phyloP scores from a whole-genome alignment of 2,797 vertebrate genomes.

The Pseudocheirus occidentalis region DNA sequence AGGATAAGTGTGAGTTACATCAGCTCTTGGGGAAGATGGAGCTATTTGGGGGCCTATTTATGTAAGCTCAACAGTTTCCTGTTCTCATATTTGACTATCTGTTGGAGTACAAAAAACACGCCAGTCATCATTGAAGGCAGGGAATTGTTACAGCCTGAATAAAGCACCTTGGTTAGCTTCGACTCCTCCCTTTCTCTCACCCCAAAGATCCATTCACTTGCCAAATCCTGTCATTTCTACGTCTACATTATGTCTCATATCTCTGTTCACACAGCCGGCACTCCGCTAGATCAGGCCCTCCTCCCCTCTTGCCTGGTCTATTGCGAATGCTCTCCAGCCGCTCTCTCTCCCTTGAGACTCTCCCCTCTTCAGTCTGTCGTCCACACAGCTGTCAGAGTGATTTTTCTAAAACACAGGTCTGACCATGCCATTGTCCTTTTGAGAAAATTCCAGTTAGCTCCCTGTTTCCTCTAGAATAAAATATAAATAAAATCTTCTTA shows the following conservation, averaged over 20 bases:
- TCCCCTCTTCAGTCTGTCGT: background rate
- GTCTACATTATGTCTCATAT: background rate
- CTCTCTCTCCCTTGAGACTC: background rate
- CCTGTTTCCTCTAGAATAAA: background rate
- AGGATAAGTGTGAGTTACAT: background rate
- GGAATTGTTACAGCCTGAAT: background rate
- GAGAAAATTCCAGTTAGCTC: background rate
- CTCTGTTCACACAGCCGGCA: background rate
- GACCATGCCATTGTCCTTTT: background rate
- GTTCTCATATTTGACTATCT: background rate
- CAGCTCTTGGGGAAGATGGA: background rate
- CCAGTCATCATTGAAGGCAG: slow-evolving; percentile 22
- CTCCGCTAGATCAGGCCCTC: background rate
- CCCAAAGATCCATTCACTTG: background rate
- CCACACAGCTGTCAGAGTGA: background rate
- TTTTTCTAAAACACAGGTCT: background rate
- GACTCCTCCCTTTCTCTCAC: background rate
- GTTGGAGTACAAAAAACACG: slow-evolving; percentile 2
- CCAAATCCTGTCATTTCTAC: background rate
- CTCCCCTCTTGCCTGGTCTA: background rate
- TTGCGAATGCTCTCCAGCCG: background rate
- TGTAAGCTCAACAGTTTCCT: background rate
- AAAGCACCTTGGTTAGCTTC: background rate
- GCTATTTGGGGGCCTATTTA: background rate
- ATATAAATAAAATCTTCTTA: background rate